Base-by-base conservation (phyloP, 2,888 invertebrate genomes). In the Psylliodes chrysocephalus region DNA sequence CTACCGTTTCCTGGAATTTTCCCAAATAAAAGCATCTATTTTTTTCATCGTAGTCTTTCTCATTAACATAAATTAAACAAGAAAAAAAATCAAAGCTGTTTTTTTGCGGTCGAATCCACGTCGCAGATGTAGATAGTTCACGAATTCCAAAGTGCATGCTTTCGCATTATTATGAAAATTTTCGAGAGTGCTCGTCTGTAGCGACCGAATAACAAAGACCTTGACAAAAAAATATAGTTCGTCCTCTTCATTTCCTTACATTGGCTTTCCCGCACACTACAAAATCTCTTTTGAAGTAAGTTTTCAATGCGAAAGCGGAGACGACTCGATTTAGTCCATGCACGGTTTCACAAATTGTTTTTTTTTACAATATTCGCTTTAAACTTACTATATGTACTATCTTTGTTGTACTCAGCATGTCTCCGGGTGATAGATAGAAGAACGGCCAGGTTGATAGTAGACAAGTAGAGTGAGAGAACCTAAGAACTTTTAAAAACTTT, bases 111-210 rank as follows among this genome's bases (percentile, higher is more conserved):
- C 22, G 38, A 46, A 59, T 51, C 51, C 30, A 57, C 56, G 49
- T 63, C 59, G 35, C 47, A 52, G 55, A 49, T 56, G 60, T 49
- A 66, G 57, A 66, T 66, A 63, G 53, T 49, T 59, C 65, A 51
- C 46, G 63, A 56, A 57, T 46, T 56, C 28, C 61, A 54, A 62
- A 66, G 55, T 62, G 55, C 63, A 60, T 65, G 52, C 64, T 63
- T 63, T 52, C 60, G 60, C 62, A 59, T 47, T 60, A 67, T 69
- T 62, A 64, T 60, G 64, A 67, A 67, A 57, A 69, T 54, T 64
- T 64, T 67, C 60, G 63, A 69, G 67, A 44, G 57, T 67, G 35
- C 66, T 69, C 54, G 49, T 63, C 49, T 55, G 46, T 40, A 49
- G 63, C 66, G 60, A 57, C 60, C 56, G 56, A 42, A 19, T 33